Conservation (phyloP, 2,797 vertebrate genomes). For the Hydrophis major region DNA sequence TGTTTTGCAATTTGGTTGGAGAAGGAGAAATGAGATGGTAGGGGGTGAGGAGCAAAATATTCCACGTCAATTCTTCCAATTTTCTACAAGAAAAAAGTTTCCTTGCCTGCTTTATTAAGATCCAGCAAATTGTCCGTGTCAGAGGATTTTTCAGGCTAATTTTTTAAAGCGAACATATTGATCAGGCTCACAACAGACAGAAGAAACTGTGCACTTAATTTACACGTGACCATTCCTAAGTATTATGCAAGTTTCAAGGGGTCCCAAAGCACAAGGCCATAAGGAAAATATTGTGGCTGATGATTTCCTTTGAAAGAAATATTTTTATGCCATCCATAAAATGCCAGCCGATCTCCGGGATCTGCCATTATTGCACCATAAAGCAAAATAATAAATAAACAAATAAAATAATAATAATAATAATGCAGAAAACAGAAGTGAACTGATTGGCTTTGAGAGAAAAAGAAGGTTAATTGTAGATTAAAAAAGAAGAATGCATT, state of each 20-base stretch:
- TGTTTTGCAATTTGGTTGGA: not conserved
- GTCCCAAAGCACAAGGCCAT: too few relatives aligned
- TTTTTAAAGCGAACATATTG: not conserved
- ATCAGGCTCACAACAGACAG: not conserved
- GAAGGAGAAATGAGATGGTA: not conserved
- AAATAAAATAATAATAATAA: too few relatives aligned
- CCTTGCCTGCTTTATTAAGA: not conserved
- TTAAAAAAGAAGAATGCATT: not conserved
- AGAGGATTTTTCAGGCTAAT: not conserved
- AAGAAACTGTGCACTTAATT: not conserved
- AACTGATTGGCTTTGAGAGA: not conserved
- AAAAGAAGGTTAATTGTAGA: not conserved
- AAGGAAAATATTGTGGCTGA: too few relatives aligned
- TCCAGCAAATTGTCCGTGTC: not conserved
- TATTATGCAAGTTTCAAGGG: not conserved
- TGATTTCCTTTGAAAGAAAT: not conserved
- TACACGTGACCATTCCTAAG: not conserved
- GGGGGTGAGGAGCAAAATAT: not conserved
- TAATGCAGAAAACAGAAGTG: not conserved
- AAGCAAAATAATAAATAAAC: not conserved
- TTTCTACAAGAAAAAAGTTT: not conserved
- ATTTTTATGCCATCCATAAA: not conserved
- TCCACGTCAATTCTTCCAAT: not conserved
- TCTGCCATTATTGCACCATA: not conserved
- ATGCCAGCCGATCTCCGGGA: not conserved